Evolutionary conservation across 2,113 vertebrate species (phyloP).

Genomic region (Neogale vison): DNA sequence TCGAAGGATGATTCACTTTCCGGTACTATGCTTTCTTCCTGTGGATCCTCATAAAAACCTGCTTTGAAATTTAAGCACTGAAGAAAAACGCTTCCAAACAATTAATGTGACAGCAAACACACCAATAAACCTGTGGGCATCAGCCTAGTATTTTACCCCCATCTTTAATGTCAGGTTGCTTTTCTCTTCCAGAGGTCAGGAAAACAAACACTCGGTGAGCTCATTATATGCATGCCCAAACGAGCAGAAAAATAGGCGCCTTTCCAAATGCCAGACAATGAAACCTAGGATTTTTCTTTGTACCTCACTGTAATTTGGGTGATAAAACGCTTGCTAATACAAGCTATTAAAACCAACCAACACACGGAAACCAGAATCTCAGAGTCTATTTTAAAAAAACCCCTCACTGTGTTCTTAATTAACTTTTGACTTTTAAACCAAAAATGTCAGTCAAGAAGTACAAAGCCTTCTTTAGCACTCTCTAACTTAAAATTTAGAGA

Average conservation of each 20-base stretch:
- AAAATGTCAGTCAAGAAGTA: constrained; percentile 40
- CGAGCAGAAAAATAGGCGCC: constrained; percentile 1
- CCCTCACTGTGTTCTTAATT: constrained; percentile 57
- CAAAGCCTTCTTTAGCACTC: not conserved
- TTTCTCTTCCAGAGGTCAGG: constrained; percentile 61
- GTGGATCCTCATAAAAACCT: not conserved
- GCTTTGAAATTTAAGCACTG: constrained; percentile 39
- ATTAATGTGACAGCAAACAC: constrained; percentile 14
- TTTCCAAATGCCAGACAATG: constrained; percentile 39
- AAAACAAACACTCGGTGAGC: constrained; percentile 42
- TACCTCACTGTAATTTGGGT: not conserved
- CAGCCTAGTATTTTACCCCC: constrained; percentile 9
- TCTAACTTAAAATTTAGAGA: not conserved
- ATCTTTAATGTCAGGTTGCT: constrained; percentile 27
- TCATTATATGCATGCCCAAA: constrained; percentile 37
- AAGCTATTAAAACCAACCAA: constrained; percentile 64
- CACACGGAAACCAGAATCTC: constrained; percentile 53
- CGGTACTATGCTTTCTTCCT: not conserved
- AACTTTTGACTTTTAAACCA: constrained; percentile 63
- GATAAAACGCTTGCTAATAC: constrained; percentile 57
- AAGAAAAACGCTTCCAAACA: constrained; percentile 56
- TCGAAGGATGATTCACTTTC: not conserved
- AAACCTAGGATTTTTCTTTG: constrained; percentile 47
- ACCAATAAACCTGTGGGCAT: not conserved
- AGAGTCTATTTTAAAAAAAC: constrained; percentile 61